Conservation (phyloP, 2,888 invertebrate species). For the Meandrusa payeni region DNA sequence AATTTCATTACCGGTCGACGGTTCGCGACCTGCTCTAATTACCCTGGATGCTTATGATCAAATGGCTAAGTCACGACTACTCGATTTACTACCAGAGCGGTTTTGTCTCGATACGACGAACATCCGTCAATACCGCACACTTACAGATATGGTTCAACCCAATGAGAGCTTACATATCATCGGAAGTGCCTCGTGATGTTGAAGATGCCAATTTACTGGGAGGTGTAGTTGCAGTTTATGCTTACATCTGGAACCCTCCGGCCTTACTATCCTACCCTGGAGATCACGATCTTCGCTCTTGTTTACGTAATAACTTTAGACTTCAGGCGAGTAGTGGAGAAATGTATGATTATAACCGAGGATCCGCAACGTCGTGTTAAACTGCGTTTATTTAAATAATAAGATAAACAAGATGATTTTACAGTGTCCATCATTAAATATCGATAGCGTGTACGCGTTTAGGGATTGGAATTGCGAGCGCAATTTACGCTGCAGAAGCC, state of each 20-base stretch:
- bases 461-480: neutral
- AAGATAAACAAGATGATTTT: constrained; percentile 12
- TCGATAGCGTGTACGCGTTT: neutral
- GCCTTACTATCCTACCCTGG: constrained; percentile 38
- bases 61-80: constrained; percentile 72
- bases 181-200: constrained; percentile 16
- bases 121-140: constrained; percentile 50
- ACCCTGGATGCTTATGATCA: constrained; percentile 76
- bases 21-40: constrained; percentile 78
- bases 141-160: neutral
- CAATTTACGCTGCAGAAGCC: constrained; percentile 11
- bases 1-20: constrained; percentile 74
- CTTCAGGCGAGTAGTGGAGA: constrained; percentile 31
- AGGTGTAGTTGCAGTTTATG: constrained; percentile 30
- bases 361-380: constrained; percentile 9
- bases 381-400: constrained; percentile 17
- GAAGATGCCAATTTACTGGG: constrained; percentile 30
- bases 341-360: constrained; percentile 14
- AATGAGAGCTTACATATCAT: constrained; percentile 12
- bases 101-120: constrained; percentile 62
- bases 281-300: constrained; percentile 39
- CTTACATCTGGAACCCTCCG: constrained; percentile 33
- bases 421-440: constrained; percentile 1
- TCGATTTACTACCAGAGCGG: constrained; percentile 73
- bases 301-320: constrained; percentile 40